These are phyloP conservation scores for Urosaurus nigricauda DNA, from an alignment of 2,797 vertebrate species.

Conservation along the genomic window DNA sequence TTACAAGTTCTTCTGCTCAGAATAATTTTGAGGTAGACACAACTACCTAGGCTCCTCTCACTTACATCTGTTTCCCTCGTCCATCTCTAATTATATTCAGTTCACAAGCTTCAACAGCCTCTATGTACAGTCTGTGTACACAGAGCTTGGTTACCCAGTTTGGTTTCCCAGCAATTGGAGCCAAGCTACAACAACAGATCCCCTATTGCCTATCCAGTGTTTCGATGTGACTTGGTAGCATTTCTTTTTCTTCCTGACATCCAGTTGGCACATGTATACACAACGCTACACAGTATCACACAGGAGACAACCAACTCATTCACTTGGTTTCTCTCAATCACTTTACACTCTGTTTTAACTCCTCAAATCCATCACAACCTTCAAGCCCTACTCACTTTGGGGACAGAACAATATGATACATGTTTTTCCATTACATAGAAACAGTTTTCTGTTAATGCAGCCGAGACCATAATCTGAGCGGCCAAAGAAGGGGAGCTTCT, in stretches of 20 bases:
- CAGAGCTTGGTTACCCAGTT: not conserved
- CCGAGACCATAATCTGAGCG: not conserved
- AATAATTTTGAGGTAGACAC: not conserved
- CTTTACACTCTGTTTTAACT: not conserved
- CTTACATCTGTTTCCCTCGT: not conserved
- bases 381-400: no score
- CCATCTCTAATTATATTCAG: not conserved
- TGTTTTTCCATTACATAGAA: not conserved
- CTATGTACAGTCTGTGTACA: not conserved
- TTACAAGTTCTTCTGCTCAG: not conserved
- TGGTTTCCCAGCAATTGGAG: constrained; percentile 29
- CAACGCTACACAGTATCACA: not conserved
- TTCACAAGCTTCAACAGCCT: not conserved
- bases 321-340: not conserved
- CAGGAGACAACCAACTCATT: not conserved
- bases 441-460: not conserved
- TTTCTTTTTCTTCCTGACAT: not conserved
- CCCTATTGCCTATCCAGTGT: not conserved
- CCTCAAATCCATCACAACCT: not conserved
- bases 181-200: not conserved
- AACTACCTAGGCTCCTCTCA: not conserved
- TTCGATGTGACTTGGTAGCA: not conserved
- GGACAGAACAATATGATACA: not conserved
- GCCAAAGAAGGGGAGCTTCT: not conserved
- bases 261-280: not conserved